These are phyloP conservation scores for Scopus umbretta DNA, from an alignment of 2,113 vertebrate species.

Conservation along the genomic window DNA sequence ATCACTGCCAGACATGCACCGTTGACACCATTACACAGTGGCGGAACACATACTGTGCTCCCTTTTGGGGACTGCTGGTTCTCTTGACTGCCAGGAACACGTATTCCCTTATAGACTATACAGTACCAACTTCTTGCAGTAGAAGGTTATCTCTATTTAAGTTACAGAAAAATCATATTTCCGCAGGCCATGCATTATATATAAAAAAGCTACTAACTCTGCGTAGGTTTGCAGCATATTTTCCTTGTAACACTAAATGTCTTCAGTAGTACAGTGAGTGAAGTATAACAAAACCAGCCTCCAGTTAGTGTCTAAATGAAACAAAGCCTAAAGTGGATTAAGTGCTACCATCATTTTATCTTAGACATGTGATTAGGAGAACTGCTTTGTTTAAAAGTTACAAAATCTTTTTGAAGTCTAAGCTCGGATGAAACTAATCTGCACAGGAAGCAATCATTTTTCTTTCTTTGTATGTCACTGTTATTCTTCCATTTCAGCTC, in stretches of 20 bases:
- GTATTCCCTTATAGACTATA: not conserved
- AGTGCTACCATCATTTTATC: not conserved
- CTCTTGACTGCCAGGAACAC: not conserved
- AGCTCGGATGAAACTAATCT: slow-evolving; percentile 21
- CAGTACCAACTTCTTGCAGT: not conserved
- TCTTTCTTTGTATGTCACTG: not conserved
- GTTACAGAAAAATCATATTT: not conserved
- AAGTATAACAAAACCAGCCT: not conserved
- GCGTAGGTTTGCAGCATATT: not conserved
- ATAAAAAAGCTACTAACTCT: not conserved
- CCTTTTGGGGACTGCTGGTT: not conserved
- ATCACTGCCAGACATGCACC: not conserved
- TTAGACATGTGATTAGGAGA: not conserved
- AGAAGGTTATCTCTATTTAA: not conserved
- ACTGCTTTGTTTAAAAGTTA: slow-evolving; percentile 14
- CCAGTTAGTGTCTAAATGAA: not conserved
- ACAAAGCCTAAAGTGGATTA: not conserved
- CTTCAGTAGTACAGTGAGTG: not conserved
- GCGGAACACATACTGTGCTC: not conserved
- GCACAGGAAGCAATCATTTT: slow-evolving; percentile 5
- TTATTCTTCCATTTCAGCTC: not conserved
- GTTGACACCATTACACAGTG: not conserved
- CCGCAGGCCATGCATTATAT: not conserved
- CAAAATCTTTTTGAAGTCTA: slow-evolving; percentile 35
- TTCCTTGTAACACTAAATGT: not conserved